Conservation (phyloP, 2,113 vertebrate genomes). For the Dasypus novemcinctus region DNA sequence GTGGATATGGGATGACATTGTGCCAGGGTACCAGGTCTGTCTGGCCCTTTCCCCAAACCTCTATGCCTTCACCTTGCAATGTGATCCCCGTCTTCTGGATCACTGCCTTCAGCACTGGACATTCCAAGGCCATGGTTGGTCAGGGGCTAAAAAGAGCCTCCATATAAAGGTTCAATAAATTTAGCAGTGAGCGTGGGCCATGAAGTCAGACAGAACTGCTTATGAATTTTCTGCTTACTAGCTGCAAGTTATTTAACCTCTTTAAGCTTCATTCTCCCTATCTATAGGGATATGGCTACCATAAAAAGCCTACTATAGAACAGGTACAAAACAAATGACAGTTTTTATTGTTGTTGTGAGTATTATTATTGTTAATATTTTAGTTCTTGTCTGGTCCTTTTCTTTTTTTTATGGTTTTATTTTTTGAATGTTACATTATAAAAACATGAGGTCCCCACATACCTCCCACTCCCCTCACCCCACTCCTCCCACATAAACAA, state of each 20-base stretch:
- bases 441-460: no score
- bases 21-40: not conserved
- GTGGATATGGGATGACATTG: not conserved
- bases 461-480: no score
- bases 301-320: not conserved
- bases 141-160: not conserved
- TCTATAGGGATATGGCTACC: not conserved
- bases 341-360: not conserved
- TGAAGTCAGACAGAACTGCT: not conserved
- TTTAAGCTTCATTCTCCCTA: not conserved
- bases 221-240: slow-evolving; percentile 1
- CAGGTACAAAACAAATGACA: slow-evolving; percentile 11
- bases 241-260: not conserved
- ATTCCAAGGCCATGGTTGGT: not conserved
- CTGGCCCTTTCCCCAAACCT: not conserved
- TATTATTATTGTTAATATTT: not conserved
- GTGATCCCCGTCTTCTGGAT: not conserved
- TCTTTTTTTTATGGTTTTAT: no score
- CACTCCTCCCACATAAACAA: no score
- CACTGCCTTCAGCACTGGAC: not conserved
- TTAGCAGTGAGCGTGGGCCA: not conserved
- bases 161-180: not conserved
- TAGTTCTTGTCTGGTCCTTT: not conserved
- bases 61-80: not conserved
- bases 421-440: no score